These are phyloP conservation scores for Eonycteris spelaea DNA, from an alignment of 2,113 vertebrate genomes.

Conservation along the genomic window DNA sequence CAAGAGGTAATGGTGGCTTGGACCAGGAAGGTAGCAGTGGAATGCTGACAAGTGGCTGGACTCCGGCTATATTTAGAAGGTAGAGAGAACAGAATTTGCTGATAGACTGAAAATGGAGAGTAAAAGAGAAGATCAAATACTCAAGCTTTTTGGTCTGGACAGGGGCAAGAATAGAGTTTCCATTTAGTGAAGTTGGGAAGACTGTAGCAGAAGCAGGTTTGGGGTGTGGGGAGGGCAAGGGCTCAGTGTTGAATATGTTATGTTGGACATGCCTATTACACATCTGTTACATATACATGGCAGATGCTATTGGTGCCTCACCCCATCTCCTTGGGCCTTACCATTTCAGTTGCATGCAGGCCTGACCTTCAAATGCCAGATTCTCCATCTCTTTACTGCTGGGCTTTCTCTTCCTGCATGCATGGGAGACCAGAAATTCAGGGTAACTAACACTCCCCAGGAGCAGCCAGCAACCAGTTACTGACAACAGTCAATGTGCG, in stretches of 20 bases:
- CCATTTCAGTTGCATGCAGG: not conserved
- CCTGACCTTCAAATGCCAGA: not conserved
- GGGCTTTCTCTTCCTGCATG: not conserved
- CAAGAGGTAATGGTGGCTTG: no score
- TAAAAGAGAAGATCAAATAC: not conserved
- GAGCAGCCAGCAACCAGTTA: not conserved
- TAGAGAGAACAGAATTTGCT: not conserved
- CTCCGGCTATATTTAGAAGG: not conserved
- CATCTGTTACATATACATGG: not conserved
- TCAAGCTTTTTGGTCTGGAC: not conserved
- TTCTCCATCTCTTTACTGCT: not conserved
- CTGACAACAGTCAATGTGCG: not conserved
- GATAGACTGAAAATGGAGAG: not conserved
- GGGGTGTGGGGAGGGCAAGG: not conserved
- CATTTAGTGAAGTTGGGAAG: not conserved
- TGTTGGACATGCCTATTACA: not conserved
- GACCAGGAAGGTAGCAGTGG: not conserved
- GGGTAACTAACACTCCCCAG: not conserved
- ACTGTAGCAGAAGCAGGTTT: not conserved
- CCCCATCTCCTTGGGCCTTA: not conserved
- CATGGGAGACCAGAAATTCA: not conserved
- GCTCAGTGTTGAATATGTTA: not conserved
- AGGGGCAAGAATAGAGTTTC: not conserved
- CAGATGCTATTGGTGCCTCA: not conserved
- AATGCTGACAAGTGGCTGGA: not conserved